A percentile compares a stretch with the other conserved stretches of the same genome.
These are phyloP conservation scores for Sarcophaga carnaria DNA, from an alignment of 2,888 invertebrate genomes.

Conservation along the genomic window DNA sequence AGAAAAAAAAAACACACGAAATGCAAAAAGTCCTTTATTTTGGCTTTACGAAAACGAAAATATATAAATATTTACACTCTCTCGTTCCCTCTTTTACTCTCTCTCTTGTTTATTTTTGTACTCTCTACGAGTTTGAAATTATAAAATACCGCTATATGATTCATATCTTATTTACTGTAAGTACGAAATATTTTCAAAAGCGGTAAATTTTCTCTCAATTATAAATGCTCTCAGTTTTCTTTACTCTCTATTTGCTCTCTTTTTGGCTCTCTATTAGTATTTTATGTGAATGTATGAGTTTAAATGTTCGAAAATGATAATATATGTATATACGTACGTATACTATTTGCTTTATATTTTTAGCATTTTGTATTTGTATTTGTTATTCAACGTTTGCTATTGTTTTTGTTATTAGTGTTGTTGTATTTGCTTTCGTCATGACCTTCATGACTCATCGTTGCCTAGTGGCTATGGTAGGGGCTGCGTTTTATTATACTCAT, in stretches of 20 bases:
- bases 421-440: constrained; percentile 79
- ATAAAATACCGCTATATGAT: constrained; percentile 56
- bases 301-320: constrained; percentile 56
- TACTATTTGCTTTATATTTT: constrained; percentile 31
- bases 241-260: not conserved
- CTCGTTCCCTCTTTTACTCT: not conserved
- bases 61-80: constrained; percentile 29
- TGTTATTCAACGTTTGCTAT: constrained; percentile 25
- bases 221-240: not conserved
- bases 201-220: constrained; percentile 46
- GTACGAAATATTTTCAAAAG: constrained; percentile 12
- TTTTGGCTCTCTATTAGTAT: constrained; percentile 10
- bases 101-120: not conserved
- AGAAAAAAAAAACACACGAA: constrained; percentile 52
- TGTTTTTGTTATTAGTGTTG: constrained; percentile 44
- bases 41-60: not conserved
- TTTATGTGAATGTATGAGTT: constrained; percentile 39
- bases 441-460: constrained; percentile 82
- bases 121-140: not conserved
- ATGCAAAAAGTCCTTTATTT: constrained; percentile 12
- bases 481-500: constrained; percentile 15
- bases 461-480: constrained; percentile 69
- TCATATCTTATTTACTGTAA: constrained; percentile 36
- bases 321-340: not conserved
- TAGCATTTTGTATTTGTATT: constrained; percentile 24